Evolutionary conservation across 1,140 invertebrate genomes (phyloP), one percentile per base, ranked within the genome.

Genomic region (Potamilus streckersoni): DNA sequence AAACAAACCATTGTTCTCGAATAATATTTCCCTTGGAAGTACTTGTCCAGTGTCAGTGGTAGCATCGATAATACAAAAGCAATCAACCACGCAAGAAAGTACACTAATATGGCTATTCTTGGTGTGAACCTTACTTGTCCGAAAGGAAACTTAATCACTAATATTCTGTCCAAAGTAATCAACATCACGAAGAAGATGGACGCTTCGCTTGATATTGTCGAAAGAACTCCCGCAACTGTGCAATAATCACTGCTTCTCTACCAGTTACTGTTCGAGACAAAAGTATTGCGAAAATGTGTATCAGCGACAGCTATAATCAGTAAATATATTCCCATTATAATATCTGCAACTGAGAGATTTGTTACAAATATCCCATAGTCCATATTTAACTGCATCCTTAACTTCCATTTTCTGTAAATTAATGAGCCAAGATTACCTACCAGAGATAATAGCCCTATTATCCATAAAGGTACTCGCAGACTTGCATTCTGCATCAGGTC

Each of bases 251-350:
- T 80, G 8, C 71, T 67, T 20, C 73, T 65, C 85, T 84, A 87
- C 15, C 58, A 6, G 6, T 72, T 61, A 13, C 79, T 82, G 63
- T 84, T 60, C 56, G 59, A 78, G 20, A 82, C 74, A 71, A 86
- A 87, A n/a, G 27, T 71, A 6, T 79, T 82, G 55, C 80, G 74
- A 65, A 77, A 86, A 60, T 65, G 20, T 15, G 71, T 38, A 38
- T 38, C 38, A 38, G 80, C 80, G 20, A 64, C 61, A 19, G 79
- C 84, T 20, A 85, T 83, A 49, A 85, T 70, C 19, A 82, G 27
- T 61, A 85, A 27, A 60, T 84, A 85, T 2, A 84, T 27, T 14
- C 84, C 84, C 84, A 85, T 85, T 20, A 84, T 64, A 23, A 84
- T 64, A 60, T 85, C 84, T 16, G 83, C 79, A 4, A 82, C 13